Evolutionary conservation across 1,140 invertebrate genomes (phyloP).

Genomic region (Tribolium castaneum): DNA sequence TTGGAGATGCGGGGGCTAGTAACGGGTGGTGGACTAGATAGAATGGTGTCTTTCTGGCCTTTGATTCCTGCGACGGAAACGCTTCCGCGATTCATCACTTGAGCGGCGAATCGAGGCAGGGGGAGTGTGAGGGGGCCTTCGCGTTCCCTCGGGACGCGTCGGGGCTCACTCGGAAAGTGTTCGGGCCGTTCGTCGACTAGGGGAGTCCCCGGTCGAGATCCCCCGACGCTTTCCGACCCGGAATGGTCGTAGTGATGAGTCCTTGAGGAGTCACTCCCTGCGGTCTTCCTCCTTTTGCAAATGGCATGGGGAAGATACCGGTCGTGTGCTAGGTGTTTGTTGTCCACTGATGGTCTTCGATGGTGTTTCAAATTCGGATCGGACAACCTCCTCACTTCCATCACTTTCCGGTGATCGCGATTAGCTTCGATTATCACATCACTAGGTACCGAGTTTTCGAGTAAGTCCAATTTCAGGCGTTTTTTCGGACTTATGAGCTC

Average conservation of each 20-base stretch:
- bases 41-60: slow-evolving; percentile 61
- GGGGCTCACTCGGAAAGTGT: slow-evolving; percentile 78
- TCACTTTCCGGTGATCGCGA: slow-evolving; percentile 67
- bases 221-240: slow-evolving; percentile 68
- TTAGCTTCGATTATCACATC: slow-evolving; percentile 63
- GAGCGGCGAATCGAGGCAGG: slow-evolving; percentile 85
- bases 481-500: slow-evolving; percentile 75
- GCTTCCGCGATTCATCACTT: slow-evolving; percentile 69
- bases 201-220: slow-evolving; percentile 83
- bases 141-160: slow-evolving; percentile 72
- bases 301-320: slow-evolving; percentile 60
- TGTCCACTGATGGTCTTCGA: slow-evolving; percentile 66
- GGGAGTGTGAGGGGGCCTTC: slow-evolving; percentile 81
- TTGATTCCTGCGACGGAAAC: slow-evolving; percentile 63
- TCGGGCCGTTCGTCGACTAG: slow-evolving; percentile 86
- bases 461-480: slow-evolving; percentile 70
- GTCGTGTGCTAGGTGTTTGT: slow-evolving; percentile 58
- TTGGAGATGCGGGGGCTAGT: slow-evolving; percentile 62
- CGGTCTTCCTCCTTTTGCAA: slow-evolving; percentile 64
- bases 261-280: slow-evolving; percentile 61
- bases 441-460: slow-evolving; percentile 64
- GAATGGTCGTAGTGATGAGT: slow-evolving; percentile 63
- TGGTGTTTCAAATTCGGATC: slow-evolving; percentile 68
- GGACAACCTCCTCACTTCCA: slow-evolving; percentile 68
- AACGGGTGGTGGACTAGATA: slow-evolving; percentile 63